These are phyloP conservation scores for Diorhabda carinulata DNA, from an alignment of 1,140 invertebrate genomes.

Conservation along the genomic window DNA sequence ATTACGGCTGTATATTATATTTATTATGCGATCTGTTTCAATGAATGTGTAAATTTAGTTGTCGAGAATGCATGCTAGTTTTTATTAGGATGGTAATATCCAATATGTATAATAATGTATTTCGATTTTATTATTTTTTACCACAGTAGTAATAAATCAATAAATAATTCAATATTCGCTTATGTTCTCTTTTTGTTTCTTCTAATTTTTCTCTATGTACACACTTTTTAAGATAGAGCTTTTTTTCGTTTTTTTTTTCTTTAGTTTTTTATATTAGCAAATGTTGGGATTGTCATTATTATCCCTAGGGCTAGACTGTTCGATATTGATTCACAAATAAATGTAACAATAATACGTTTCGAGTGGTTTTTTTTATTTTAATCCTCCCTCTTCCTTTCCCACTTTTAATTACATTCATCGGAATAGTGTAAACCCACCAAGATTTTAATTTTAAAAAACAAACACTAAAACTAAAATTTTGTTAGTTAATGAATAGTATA, in stretches of 20 bases:
- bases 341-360: conserved; percentile 9
- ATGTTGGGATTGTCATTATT: conserved; percentile 17
- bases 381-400: too few species aligned
- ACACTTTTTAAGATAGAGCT: conserved; percentile 6
- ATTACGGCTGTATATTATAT: conserved; percentile 47
- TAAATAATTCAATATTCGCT: conserved; percentile 24
- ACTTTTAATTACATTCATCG: too few species aligned
- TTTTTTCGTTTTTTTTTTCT: not conserved
- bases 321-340: conserved; percentile 21
- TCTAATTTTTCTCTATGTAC: conserved; percentile 8
- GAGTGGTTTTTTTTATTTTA: too few species aligned
- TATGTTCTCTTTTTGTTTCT: conserved; percentile 12
- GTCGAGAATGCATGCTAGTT: conserved; percentile 47
- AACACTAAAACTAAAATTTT: too few species aligned
- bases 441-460: too few species aligned
- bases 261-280: conserved; percentile 14
- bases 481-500: too few species aligned
- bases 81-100: conserved; percentile 40
- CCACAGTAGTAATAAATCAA: conserved; percentile 45
- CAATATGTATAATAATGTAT: conserved; percentile 47
- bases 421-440: too few species aligned
- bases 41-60: conserved; percentile 45
- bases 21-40: conserved; percentile 43
- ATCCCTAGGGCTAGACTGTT: conserved; percentile 20
- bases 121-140: conserved; percentile 50